Evolutionary conservation across 2,797 vertebrate genomes (phyloP), one percentile per base, ranked within the genome.

Genomic region (Micrastur ruficollis): DNA sequence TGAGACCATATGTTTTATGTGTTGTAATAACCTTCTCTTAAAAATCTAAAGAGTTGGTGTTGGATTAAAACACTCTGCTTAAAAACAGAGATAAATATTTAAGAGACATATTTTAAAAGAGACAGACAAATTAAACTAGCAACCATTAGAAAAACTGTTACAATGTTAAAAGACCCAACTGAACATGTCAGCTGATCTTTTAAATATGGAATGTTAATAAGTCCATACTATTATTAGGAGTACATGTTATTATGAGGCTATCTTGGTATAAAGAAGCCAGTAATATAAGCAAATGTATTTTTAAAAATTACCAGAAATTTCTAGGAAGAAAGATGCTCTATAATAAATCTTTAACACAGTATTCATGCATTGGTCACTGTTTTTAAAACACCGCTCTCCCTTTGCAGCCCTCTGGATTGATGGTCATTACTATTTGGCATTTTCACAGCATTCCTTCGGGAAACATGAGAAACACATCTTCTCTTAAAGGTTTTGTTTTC

Each of bases 1-100:
- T 49, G 72, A 92, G 49, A 76, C 72, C 68, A n/a, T 88, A 91
- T 83, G 92, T 92, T 97, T 94, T 81, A 94, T 93, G 50, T 81
- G 59, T 86, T 92, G 38, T 75, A 96, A 95, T 95, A 93, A 92
- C 38, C 52, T 81, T 93, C 53, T 83, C 75, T 89, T 89, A 79
- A 95, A 95, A 94, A 89, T 66, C 25, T 36, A 44, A 87, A 80
- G 46, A 91, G 29, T 49, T 89, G 14, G 15, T n/a, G 19, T 63
- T 85, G 53, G 25, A 66, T 88, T 92, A 89, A 91, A 95, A 75
- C 19, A 82, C 14, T 14, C 7, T 31, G 18, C 61, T 87, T 93
- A 86, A 87, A 91, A 46, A 86, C 29, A 59, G 25, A 72, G 13
- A 82, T n/a, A 86, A 95, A 92, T 93, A 87, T 95, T 96, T 95